A percentile compares a stretch with the other conserved stretches of the same genome.
phyloP scores from a whole-genome alignment of 2,888 invertebrate genomes.

The Synergus japonicus region DNA sequence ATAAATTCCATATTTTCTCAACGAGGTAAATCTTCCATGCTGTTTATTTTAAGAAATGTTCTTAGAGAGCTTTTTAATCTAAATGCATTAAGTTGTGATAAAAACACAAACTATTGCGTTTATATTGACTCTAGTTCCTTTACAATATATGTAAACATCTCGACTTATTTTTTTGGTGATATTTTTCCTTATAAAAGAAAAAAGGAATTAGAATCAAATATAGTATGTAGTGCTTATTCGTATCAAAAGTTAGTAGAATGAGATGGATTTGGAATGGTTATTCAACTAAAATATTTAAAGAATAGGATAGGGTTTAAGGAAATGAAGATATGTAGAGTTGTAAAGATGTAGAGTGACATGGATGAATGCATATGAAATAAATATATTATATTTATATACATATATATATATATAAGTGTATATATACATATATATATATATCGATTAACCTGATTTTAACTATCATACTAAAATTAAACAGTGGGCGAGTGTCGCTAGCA shows the following conservation, averaged over 20 bases:
- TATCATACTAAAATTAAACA: conserved; percentile 68
- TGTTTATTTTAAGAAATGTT: conserved; percentile 27
- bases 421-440: conserved; percentile 42
- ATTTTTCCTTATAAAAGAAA: background rate
- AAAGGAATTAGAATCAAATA: conserved; percentile 52
- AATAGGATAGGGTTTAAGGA: conserved; percentile 33
- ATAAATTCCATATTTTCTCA: background rate
- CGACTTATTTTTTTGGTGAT: background rate
- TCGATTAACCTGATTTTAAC: conserved; percentile 62
- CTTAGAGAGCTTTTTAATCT: conserved; percentile 55
- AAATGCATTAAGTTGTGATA: conserved; percentile 50
- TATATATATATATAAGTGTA: conserved; percentile 33
- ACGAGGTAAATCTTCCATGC: background rate
- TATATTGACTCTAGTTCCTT: conserved; percentile 52
- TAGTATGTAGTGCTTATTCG: conserved; percentile 47
- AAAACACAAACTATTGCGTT: conserved; percentile 50
- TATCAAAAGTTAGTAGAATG: conserved; percentile 43
- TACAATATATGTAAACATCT: background rate
- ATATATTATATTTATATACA: background rate
- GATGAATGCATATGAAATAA: conserved; percentile 35
- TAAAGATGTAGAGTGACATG: background rate
- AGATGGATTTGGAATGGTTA: conserved; percentile 46
- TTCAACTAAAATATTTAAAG: conserved; percentile 41
- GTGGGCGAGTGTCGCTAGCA: conserved; percentile 76
- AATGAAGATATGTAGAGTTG: conserved; percentile 31